A percentile compares a stretch with the other conserved stretches of the same genome.
phyloP scores from a whole-genome alignment of 1,140 invertebrate genomes.

The Radopholus similis region DNA sequence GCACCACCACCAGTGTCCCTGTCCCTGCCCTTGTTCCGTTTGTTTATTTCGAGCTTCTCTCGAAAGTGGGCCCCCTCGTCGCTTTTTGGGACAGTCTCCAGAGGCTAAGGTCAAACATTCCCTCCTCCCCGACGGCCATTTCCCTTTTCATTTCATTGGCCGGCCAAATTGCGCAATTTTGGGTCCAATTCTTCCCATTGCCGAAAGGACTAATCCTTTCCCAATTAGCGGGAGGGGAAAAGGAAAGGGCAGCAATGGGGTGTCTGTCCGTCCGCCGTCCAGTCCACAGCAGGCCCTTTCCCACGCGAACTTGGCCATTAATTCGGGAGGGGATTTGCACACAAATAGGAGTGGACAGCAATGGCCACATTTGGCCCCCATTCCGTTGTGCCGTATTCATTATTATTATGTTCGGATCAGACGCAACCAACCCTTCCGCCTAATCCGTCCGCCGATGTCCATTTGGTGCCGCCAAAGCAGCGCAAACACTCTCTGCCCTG shows the following conservation, averaged over 20 bases:
- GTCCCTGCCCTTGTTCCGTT: not conserved
- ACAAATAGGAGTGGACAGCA: not conserved
- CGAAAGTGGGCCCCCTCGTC: too few species aligned
- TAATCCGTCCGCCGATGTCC: not conserved
- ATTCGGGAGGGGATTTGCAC: constrained; percentile 5
- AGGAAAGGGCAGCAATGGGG: not conserved
- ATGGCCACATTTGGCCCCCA: not conserved
- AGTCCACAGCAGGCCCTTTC: not conserved
- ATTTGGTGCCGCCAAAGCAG: not conserved
- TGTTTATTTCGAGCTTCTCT: not conserved
- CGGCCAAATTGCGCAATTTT: not conserved
- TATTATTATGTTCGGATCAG: not conserved
- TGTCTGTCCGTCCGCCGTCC: not conserved
- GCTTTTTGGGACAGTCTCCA: too few species aligned
- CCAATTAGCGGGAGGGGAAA: constrained; percentile 1
- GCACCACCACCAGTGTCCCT: too few species aligned
- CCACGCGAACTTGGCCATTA: not conserved
- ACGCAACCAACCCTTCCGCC: not conserved
- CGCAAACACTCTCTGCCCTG: not conserved
- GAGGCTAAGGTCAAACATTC: not conserved
- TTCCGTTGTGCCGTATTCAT: not conserved
- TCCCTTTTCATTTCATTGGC: not conserved
- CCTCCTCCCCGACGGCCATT: not conserved
- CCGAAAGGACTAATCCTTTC: not conserved
- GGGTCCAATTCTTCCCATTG: not conserved